A percentile compares a stretch with the other conserved stretches of the same genome.
These are phyloP conservation scores for Drosophila malerkotliana DNA, from an alignment of 1,140 invertebrate genomes.

Conservation along the genomic window DNA sequence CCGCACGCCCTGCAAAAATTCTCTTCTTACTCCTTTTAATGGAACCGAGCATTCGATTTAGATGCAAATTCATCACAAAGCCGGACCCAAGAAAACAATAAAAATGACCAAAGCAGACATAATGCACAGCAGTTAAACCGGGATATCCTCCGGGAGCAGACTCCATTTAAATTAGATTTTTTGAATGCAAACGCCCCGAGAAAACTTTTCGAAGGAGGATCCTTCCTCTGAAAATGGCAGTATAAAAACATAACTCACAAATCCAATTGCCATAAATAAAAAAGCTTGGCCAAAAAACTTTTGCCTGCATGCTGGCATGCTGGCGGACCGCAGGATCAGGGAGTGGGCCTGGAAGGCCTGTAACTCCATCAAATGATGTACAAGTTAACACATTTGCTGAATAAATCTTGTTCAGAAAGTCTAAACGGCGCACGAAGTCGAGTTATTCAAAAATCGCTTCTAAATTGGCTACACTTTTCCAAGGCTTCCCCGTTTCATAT, in stretches of 20 bases:
- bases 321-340: background rate
- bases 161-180: constrained; percentile 57
- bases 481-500: constrained; percentile 18
- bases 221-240: constrained; percentile 1
- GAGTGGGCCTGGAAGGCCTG: constrained; percentile 31
- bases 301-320: constrained; percentile 13
- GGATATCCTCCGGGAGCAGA: constrained; percentile 10
- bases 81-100: constrained; percentile 61
- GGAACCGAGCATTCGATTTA: constrained; percentile 70
- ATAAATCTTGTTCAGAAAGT: constrained; percentile 79
- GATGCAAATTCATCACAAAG: constrained; percentile 82
- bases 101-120: constrained; percentile 58
- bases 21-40: constrained; percentile 72
- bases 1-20: constrained; percentile 42
- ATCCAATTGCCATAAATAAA: constrained; percentile 81
- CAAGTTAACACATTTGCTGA: constrained; percentile 82
- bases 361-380: constrained; percentile 83
- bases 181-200: constrained; percentile 30
- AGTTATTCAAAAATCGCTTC: constrained; percentile 83
- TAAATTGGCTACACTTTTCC: constrained; percentile 73
- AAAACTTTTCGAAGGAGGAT: constrained; percentile 30
- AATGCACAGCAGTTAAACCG: constrained; percentile 23
- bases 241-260: constrained; percentile 70
- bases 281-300: constrained; percentile 56
- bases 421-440: constrained; percentile 65